These are phyloP conservation scores for Junonia oenone DNA, from an alignment of 2,888 invertebrate species.

Conservation along the genomic window DNA sequence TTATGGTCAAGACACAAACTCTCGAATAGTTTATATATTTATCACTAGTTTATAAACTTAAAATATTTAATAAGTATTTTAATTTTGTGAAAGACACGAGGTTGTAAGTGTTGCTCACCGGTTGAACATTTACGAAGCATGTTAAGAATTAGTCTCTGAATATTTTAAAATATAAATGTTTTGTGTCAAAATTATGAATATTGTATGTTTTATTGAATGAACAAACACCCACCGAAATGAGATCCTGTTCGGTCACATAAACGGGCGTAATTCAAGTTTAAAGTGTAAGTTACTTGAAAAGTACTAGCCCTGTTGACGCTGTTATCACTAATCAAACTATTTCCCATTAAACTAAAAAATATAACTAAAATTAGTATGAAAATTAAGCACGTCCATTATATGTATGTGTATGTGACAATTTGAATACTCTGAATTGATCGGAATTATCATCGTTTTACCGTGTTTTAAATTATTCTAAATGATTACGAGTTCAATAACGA, in stretches of 20 bases:
- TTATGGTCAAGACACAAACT: constrained; percentile 48
- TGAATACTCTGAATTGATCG: not conserved
- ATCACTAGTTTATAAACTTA: constrained; percentile 39
- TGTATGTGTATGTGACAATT: not conserved
- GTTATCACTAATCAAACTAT: not conserved
- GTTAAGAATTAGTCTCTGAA: not conserved
- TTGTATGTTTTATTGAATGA: constrained; percentile 4
- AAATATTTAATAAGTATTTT: constrained; percentile 34
- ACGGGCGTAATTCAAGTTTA: not conserved
- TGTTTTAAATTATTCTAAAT: not conserved
- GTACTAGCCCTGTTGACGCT: not conserved
- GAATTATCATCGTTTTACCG: not conserved
- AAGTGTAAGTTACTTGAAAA: too few relatives aligned
- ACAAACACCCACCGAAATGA: constrained; percentile 29
- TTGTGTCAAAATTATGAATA: constrained; percentile 11
- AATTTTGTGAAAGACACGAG: constrained; percentile 36
- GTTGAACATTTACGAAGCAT: constrained; percentile 26
- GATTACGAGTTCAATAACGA: constrained; percentile 9
- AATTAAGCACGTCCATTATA: not conserved
- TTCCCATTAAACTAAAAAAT: too few relatives aligned
- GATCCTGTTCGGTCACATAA: constrained; percentile 17
- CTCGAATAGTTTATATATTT: constrained; percentile 61
- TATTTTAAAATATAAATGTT: not conserved
- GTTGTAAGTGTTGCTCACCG: constrained; percentile 49
- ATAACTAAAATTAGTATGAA: not conserved